Evolutionary conservation across 2,113 vertebrate species (phyloP), one percentile per base, ranked within the genome.

Genomic region (Vidua macroura): DNA sequence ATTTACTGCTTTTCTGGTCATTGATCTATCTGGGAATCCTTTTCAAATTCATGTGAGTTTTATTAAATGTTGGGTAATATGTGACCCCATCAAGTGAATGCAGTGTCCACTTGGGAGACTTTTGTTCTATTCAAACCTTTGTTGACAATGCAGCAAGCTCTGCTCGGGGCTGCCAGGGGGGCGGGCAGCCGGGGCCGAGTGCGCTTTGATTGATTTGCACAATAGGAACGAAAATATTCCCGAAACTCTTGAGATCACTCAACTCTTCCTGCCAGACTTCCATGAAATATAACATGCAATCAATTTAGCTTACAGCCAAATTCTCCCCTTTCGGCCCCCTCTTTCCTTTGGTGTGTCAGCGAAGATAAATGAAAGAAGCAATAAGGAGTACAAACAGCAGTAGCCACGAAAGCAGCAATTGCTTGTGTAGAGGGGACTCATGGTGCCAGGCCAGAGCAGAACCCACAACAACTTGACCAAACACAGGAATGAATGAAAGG

Each of bases 231-330:
- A 96, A 97, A 97, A 95, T 97, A 92, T 95, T 96, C 90, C 89
- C 17, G 86, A 93, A 90, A 82, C 93, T 95, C 94, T 93, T 62
- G 93, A 95, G 92, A 95, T 94, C 95, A 93, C 92, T 95, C 94
- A 79, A 39, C 90, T 63, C 95, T 86, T 96, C 93, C 96, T 96
- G 96, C 92, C 97, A 97, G 96, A 95, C 96, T 95, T 93, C 93
- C 90, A 96, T 95, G 93, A 96, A 97, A 95, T 95, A 95, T 96
- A 96, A 96, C 96, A 96, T 96, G 92, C 96, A 96, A 97, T 96
- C 93, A 95, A 96, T 97, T 97, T 96, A 96, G 96, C 95, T 97
- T 93, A 95, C 93, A 96, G 95, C 88, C 92, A 96, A 88, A 94
- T 95, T 95, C 93, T 79, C 90, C 93, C 93, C 88, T 94, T 92